Evolutionary conservation across 2,797 vertebrate species (phyloP).

Genomic region (Hydrophis major): DNA sequence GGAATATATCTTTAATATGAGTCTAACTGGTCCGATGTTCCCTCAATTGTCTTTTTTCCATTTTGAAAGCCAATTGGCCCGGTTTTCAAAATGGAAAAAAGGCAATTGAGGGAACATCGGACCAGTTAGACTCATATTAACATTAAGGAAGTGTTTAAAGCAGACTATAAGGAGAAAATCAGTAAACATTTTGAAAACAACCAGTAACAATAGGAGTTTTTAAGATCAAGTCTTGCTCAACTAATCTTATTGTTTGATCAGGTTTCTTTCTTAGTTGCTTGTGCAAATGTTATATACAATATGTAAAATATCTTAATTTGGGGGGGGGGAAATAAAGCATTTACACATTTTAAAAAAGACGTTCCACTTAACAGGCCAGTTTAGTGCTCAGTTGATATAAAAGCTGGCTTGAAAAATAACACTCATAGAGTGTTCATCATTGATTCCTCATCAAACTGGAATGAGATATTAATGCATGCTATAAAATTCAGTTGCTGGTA

Average conservation of each 20-base stretch:
- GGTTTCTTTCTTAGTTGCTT: neutral
- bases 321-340: neutral
- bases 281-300: neutral
- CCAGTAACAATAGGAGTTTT: neutral
- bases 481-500: neutral
- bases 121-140: neutral
- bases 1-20: neutral
- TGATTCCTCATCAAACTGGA: neutral
- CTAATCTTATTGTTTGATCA: neutral
- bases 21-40: too few species aligned
- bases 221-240: neutral
- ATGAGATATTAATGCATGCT: neutral
- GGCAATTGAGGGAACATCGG: neutral
- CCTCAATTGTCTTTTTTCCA: too few species aligned
- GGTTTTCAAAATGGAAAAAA: neutral
- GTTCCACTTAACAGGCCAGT: neutral
- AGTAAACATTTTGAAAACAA: neutral
- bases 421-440: neutral
- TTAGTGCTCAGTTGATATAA: neutral
- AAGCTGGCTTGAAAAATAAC: neutral
- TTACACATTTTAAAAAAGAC: neutral
- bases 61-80: neutral
- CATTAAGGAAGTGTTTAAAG: neutral
- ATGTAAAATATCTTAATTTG: neutral
- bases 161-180: neutral